Conservation (phyloP, 2,113 vertebrate species). For the Platichthys stellatus region DNA sequence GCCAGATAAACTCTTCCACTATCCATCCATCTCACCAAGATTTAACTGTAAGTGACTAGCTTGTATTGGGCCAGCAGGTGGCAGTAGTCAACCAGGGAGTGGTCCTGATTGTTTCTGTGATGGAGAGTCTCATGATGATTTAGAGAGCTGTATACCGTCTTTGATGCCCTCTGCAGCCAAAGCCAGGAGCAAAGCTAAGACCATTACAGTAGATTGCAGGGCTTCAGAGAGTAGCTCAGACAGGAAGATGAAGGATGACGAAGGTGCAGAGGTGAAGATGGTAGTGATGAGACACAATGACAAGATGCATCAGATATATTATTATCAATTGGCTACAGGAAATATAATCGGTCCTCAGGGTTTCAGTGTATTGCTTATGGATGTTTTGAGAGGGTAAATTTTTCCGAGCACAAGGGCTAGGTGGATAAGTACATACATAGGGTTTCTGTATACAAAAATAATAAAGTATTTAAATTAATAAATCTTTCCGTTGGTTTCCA, state of each 20-base stretch:
- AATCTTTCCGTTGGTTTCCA: neutral
- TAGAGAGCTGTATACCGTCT: constrained; percentile 63
- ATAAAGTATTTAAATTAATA: neutral
- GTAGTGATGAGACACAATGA: constrained; percentile 26
- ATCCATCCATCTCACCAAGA: neutral
- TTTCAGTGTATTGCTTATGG: neutral
- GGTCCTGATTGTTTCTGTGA: constrained; percentile 61
- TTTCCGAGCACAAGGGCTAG: neutral
- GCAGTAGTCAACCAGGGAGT: constrained; percentile 63
- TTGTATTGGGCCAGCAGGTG: constrained; percentile 62
- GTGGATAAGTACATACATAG: no score
- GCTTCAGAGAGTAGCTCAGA: constrained; percentile 34
- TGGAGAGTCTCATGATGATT: constrained; percentile 62
- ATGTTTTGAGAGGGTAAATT: neutral
- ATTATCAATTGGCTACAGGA: neutral
- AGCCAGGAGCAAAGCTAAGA: constrained; percentile 58
- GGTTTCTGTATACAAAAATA: neutral
- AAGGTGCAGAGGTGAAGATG: constrained; percentile 2
- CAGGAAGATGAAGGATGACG: constrained; percentile 47
- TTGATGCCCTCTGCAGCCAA: constrained; percentile 65
- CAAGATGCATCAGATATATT: neutral
- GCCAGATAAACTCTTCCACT: neutral
- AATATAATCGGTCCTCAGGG: constrained; percentile 5
- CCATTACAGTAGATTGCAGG: neutral
- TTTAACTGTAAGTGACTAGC: neutral